These are phyloP conservation scores for Drosophila nannoptera DNA, from an alignment of 1,140 invertebrate genomes.

Conservation along the genomic window DNA sequence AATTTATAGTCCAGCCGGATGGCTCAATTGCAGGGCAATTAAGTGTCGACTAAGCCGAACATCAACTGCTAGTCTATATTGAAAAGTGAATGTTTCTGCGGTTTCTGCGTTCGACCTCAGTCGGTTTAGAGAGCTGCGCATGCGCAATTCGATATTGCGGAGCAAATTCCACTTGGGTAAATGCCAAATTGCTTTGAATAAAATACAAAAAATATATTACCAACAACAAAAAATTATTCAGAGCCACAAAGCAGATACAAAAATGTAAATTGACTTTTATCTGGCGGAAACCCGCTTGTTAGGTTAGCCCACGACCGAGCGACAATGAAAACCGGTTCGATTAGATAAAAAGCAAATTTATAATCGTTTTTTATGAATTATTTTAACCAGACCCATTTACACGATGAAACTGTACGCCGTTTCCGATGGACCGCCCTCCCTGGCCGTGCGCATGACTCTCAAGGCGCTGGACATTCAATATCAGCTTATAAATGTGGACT, in stretches of 20 bases:
- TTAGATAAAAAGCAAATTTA: constrained; percentile 26
- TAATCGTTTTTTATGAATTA: constrained; percentile 8
- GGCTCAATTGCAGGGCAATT: constrained; percentile 20
- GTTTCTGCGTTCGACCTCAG: constrained; percentile 20
- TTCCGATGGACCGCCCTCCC: constrained; percentile 86
- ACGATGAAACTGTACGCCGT: constrained; percentile 85
- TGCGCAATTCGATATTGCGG: constrained; percentile 29
- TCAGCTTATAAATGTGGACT: constrained; percentile 84
- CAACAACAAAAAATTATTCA: background rate
- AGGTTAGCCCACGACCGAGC: background rate
- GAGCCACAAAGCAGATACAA: constrained; percentile 50
- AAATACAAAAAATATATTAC: constrained; percentile 2
- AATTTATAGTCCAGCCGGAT: background rate
- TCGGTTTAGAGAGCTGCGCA: constrained; percentile 39
- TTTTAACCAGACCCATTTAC: constrained; percentile 59
- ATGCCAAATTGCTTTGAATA: constrained; percentile 3
- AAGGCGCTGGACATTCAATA: constrained; percentile 83
- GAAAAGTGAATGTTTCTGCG: constrained; percentile 36
- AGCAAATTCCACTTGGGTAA: constrained; percentile 25
- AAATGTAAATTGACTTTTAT: constrained; percentile 56
- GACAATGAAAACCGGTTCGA: constrained; percentile 53
- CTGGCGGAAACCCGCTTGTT: constrained; percentile 24
- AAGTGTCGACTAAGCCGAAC: background rate
- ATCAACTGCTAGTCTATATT: constrained; percentile 2
- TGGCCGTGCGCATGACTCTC: constrained; percentile 85